A percentile compares a stretch with the other conserved stretches of the same genome.
Evolutionary conservation across 1,140 invertebrate genomes (phyloP).

Genomic region (Trigoniulus corallinus): DNA sequence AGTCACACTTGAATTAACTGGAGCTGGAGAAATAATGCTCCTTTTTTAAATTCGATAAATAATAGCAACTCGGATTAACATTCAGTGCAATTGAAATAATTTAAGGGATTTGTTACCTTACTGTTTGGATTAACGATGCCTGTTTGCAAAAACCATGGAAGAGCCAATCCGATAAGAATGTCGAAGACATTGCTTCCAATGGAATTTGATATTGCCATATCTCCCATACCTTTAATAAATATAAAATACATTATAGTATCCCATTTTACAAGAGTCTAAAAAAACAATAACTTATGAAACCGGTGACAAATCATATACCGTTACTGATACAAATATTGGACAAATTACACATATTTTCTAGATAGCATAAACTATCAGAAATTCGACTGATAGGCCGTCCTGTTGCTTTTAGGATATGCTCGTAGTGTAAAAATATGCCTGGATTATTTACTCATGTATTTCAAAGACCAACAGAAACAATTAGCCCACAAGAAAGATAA

Average conservation of each 20-base stretch:
- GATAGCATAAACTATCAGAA: too few relatives aligned
- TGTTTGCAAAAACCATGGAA: constrained; percentile 33
- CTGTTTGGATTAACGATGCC: constrained; percentile 19
- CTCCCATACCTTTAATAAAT: constrained; percentile 33
- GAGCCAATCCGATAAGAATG: constrained; percentile 33
- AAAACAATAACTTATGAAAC: neutral
- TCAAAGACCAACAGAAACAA: too few relatives aligned
- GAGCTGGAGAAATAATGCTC: neutral
- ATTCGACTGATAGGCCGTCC: too few relatives aligned
- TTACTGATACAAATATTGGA: too few relatives aligned
- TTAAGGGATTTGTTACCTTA: too few relatives aligned
- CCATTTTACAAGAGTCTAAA: neutral
- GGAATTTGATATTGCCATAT: constrained; percentile 40
- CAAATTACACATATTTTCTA: too few relatives aligned
- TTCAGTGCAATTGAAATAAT: constrained; percentile 13
- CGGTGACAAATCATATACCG: neutral
- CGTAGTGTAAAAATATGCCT: too few relatives aligned
- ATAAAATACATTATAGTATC: too few relatives aligned
- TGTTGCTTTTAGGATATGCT: too few relatives aligned
- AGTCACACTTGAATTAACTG: too few relatives aligned
- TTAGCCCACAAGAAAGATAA: too few relatives aligned
- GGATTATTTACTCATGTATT: too few relatives aligned
- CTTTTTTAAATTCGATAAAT: neutral
- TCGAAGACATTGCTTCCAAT: constrained; percentile 41
- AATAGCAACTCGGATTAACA: constrained; percentile 1